A percentile compares a stretch with the other conserved stretches of the same genome.
Conservation (phyloP, 2,888 invertebrate genomes). For the Notodonta dromedarius region DNA sequence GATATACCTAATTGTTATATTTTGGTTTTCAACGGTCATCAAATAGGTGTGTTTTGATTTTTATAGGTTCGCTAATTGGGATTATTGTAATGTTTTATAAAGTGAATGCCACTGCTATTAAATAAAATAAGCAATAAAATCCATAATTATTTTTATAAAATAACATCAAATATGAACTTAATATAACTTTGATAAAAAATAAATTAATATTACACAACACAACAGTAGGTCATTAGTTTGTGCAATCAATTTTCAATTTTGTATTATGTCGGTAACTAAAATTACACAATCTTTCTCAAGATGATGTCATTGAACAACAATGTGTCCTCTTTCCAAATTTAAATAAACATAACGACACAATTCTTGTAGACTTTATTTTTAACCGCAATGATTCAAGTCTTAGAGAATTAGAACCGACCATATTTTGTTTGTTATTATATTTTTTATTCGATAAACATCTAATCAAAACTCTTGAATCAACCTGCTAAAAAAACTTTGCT, state of each 20-base stretch:
- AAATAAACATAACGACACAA: not conserved
- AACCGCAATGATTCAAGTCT: conserved; percentile 7
- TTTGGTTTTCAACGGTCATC: too few relatives aligned
- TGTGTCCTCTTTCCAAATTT: conserved; percentile 8
- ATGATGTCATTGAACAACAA: conserved; percentile 10
- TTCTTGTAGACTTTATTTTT: conserved; percentile 2
- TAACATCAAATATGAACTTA: not conserved
- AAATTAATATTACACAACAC: not conserved
- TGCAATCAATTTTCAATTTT: not conserved
- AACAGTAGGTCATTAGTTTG: not conserved
- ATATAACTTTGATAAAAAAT: not conserved
- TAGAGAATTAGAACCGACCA: conserved; percentile 10
- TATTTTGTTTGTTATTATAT: conserved; percentile 19
- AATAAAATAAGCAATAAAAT: not conserved
- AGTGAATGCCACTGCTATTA: too few relatives aligned
- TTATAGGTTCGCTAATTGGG: too few relatives aligned
- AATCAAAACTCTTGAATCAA: conserved; percentile 20
- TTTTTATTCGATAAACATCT: too few relatives aligned
- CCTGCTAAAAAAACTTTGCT: conserved; percentile 19
- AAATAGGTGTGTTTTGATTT: too few relatives aligned
- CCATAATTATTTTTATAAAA: not conserved
- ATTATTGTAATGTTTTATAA: too few relatives aligned
- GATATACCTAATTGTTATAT: too few relatives aligned
- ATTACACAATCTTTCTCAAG: conserved; percentile 1
- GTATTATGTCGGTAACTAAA: not conserved